Base-by-base conservation (phyloP, 2,888 invertebrate species). In the Boloria euphrosyne region DNA sequence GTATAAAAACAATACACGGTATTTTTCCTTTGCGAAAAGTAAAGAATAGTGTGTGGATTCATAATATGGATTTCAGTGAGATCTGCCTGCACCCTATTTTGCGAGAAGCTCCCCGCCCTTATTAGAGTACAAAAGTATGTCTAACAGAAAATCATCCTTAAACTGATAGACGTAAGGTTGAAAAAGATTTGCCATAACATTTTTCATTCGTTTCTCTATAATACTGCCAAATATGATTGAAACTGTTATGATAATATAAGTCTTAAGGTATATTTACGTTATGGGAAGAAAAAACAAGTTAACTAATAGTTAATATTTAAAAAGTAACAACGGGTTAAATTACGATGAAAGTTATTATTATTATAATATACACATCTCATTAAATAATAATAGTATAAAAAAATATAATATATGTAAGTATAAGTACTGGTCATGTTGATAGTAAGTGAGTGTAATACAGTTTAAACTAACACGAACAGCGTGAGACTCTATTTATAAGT, bases 21-120 rank as follows among this genome's bases (percentile, higher is more conserved):
- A 52, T 53, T 18, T 31, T 52, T 50, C 7, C n/a, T 64, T 27
- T 17, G 51, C 27, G 18, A 44, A 59, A 65, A 59, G 7, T 53
- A 65, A 52, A 65, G 64, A 65, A 59, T 65, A 65, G 59, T 59
- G 46, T 65, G 57, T 65, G 59, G 52, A 65, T 51, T 58, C 64
- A 52, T 68, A 63, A 68, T 68, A 70, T 70, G 65, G 70, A 67
- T 66, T 68, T 67, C 65, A 68, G 65, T 63, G 65, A 62, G 66
- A 64, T 66, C 65, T 67, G 62, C 65, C 65, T 71, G 67, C 69
- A 64, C 68, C 71, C 66, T 67, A 65, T 70, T 70, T 70, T 66
- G 62, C 70, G 62, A 67, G 62, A 63, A 60, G 58, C 54, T 65
- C 68, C 57, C 70, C 70, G 68, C 70, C 68, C 69, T 68, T 69